Base-by-base conservation (phyloP, 2,888 invertebrate species). In the Lottia gigantea region DNA sequence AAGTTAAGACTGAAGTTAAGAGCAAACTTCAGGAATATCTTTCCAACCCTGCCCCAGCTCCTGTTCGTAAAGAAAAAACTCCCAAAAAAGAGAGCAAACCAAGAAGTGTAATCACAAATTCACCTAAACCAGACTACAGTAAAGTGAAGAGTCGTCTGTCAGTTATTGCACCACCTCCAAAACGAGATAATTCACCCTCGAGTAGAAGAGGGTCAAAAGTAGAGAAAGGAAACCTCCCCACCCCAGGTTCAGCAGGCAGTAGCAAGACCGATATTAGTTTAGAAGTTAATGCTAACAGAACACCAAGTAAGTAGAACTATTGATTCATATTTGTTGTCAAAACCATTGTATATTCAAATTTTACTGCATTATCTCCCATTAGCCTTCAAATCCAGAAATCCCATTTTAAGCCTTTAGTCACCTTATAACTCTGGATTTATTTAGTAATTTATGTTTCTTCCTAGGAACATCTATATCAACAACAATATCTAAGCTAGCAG, bases 1-100 rank as follows among this genome's bases (percentile, higher is more conserved):
- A 87, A 61, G 92, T 93, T 78, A 89, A 89, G 71, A 95, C 94
- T 89, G 95, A 96, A 87, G 93, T 96, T 47, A 96, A 96, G 89
- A 95, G 96, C 64, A 94, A 95, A 89, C 93, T 95, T 23, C 81
- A 82, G 31, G 76, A 76, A 19, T 79, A 82, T 46, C 73, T 80
- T 16, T 71, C 73, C 62, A 70, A 76, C 16, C 78, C 82, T 4
- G 63, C 74, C 4, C 78, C 81, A 46, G 66, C 75, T n/a, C 40
- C 25, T 4, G 46, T 47, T 46, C 49, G 46, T 6, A 71, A 73
- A 45, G 64, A 70, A 16, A 46, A 61, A 66, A 65, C 74, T 26
- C 73, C 72, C 2, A 79, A 81, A 73, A 68, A 67, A 31, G 62
- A 65, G 23, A 46, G 19, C 15, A 64, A 61, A 45, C 78, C 76